phyloP scores from a whole-genome alignment of 1,140 invertebrate species.

The Acyrthosiphon pisum region DNA sequence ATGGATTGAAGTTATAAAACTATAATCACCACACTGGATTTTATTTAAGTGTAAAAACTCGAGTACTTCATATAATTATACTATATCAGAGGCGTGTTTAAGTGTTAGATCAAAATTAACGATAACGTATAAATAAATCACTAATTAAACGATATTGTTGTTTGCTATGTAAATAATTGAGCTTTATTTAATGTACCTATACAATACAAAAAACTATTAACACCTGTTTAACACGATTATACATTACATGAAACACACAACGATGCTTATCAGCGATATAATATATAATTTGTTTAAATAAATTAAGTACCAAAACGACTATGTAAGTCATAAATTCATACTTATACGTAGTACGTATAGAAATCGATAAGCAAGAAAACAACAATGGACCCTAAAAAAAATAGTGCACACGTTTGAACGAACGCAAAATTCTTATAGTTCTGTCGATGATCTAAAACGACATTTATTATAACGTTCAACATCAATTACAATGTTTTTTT shows the following conservation, averaged over 20 bases:
- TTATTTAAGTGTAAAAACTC: background rate
- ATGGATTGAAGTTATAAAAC: background rate
- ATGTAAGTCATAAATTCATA: background rate
- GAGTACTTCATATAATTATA: background rate
- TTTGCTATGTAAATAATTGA: background rate
- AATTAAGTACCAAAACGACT: too few species aligned
- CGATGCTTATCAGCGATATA: background rate
- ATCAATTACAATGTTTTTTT: background rate
- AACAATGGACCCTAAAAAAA: background rate
- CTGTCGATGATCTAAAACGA: background rate
- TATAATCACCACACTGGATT: background rate
- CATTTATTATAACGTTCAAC: background rate
- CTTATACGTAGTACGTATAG: background rate
- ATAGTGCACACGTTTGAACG: background rate
- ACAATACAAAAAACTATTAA: background rate
- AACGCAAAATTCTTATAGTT: background rate
- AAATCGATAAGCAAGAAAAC: background rate
- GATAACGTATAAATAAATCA: background rate
- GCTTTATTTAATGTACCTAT: background rate
- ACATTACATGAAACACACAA: background rate
- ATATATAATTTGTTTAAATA: background rate
- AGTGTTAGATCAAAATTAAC: background rate
- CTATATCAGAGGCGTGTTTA: background rate
- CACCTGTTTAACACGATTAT: background rate
- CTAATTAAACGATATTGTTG: background rate